Evolutionary conservation across 2,888 invertebrate genomes (phyloP), one percentile per base, ranked within the genome.

Genomic region (Eupithecia pulchellata): DNA sequence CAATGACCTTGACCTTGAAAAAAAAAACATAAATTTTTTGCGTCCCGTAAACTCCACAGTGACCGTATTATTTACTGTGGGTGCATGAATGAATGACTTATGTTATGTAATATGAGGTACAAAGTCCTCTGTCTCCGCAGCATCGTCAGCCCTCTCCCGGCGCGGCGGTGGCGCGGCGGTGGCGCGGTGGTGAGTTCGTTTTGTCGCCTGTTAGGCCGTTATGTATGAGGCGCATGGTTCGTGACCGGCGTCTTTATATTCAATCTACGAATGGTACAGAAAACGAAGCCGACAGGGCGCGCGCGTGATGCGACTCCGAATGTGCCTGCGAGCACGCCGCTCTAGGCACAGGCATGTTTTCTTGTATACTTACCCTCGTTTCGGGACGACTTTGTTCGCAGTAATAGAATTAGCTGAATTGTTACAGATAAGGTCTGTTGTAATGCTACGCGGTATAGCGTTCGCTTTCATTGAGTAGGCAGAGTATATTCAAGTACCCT

Each of bases 161-260:
- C n/a, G n/a, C n/a, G n/a, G n/a, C n/a, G n/a, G n/a, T n/a, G n/a
- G n/a, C n/a, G n/a, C n/a, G n/a, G n/a, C n/a, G n/a, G n/a, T n/a
- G n/a, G n/a, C n/a, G n/a, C n/a, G n/a, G n/a, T n/a, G n/a, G n/a
- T n/a, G n/a, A n/a, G n/a, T n/a, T n/a, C n/a, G 77, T 78, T 79
- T 79, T 78, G 79, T 80, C 81, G 75, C 75, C 76, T 76, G 20
- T 52, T 52, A 75, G n/a, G n/a, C n/a, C n/a, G n/a, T n/a, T n/a
- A n/a, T n/a, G n/a, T 80, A 81, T 32, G 83, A 83, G 83, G 84
- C 82, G 83, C 78, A 78, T 73, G 36, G 67, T 57, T 86, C 89
- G 89, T 89, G 89, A 88, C 86, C 79, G 78, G 87, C 77, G 75
- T 88, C 81, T 79, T 83, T 84, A 86, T 83, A 84, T 88, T 87